Percentiles rank a stretch among this genome's conserved stretches.
phyloP scores from a whole-genome alignment of 1,140 invertebrate species.

The Camponotus vicinus region DNA sequence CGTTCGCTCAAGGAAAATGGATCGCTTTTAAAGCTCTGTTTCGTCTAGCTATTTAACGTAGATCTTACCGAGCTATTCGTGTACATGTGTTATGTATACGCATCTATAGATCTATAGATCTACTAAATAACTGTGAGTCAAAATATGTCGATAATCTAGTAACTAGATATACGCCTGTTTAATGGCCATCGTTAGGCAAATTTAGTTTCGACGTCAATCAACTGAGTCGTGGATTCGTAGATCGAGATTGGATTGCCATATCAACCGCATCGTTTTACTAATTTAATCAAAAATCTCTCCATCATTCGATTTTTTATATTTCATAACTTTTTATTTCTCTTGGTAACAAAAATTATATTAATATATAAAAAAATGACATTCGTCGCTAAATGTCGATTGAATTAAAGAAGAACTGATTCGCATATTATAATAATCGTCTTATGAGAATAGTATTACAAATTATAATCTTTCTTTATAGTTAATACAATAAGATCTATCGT shows the following conservation, averaged over 20 bases:
- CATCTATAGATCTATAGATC: slow-evolving; percentile 2
- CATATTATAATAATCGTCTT: too few relatives aligned
- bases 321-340: not conserved
- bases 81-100: not conserved
- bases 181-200: slow-evolving; percentile 43
- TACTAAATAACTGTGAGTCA: slow-evolving; percentile 18
- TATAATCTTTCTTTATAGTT: too few relatives aligned
- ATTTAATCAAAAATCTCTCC: slow-evolving; percentile 21
- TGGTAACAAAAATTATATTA: not conserved
- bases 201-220: slow-evolving; percentile 62
- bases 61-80: slow-evolving; percentile 2
- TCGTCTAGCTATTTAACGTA: not conserved
- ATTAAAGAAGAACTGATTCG: not conserved
- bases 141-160: slow-evolving; percentile 49
- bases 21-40: not conserved
- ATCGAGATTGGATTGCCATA: slow-evolving; percentile 22
- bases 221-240: slow-evolving; percentile 33
- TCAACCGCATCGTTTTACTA: slow-evolving; percentile 36
- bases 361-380: too few relatives aligned
- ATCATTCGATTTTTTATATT: not conserved
- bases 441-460: too few relatives aligned
- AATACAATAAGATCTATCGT: too few relatives aligned
- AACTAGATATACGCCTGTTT: slow-evolving; percentile 46
- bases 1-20: not conserved
- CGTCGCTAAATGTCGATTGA: too few relatives aligned